Conservation (phyloP, 23 tunicate genomes). For the Diplosoma virens region DNA sequence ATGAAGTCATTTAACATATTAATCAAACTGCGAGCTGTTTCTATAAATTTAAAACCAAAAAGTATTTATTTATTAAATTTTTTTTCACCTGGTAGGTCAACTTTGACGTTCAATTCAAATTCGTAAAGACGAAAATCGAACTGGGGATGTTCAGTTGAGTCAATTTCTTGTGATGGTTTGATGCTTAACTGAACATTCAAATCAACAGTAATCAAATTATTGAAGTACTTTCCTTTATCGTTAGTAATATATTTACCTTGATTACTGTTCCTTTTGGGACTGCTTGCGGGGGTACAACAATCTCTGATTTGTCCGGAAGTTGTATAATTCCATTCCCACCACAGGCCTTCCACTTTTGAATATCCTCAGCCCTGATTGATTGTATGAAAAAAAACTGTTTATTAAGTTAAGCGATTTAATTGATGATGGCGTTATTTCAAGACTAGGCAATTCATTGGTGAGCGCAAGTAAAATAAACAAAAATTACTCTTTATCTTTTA, state of each 20-base stretch:
- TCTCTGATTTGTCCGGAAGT: slow-evolving; percentile 71
- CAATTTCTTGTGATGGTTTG: slow-evolving; percentile 41
- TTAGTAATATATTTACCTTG: slow-evolving; percentile 27
- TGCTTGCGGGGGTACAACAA: slow-evolving; percentile 72
- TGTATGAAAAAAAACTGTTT: too few species aligned
- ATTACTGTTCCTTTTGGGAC: slow-evolving; percentile 62
- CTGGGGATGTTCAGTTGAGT: slow-evolving; percentile 4
- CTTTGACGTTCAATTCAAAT: slow-evolving; percentile 40
- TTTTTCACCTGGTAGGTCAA: slow-evolving; percentile 41
- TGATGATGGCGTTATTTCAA: too few species aligned
- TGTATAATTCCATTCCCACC: slow-evolving; percentile 72
- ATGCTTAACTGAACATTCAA: slow-evolving; percentile 7
- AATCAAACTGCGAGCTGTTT: background rate
- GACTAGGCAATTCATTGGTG: too few species aligned
- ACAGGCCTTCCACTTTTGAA: slow-evolving; percentile 37
- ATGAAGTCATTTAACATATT: too few species aligned
- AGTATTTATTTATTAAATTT: too few species aligned
- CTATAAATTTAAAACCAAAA: too few species aligned
- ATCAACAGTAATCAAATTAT: background rate
- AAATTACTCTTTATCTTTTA: too few species aligned
- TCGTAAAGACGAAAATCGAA: slow-evolving; percentile 48
- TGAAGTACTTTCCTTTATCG: too few species aligned
- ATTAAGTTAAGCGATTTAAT: too few species aligned
- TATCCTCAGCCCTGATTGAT: slow-evolving; percentile 19
- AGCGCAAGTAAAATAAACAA: too few species aligned